Percentiles rank a stretch among this genome's conserved stretches.
These are phyloP conservation scores for Drosophila mojavensis DNA, from an alignment of 1,140 invertebrate species.

Conservation along the genomic window DNA sequence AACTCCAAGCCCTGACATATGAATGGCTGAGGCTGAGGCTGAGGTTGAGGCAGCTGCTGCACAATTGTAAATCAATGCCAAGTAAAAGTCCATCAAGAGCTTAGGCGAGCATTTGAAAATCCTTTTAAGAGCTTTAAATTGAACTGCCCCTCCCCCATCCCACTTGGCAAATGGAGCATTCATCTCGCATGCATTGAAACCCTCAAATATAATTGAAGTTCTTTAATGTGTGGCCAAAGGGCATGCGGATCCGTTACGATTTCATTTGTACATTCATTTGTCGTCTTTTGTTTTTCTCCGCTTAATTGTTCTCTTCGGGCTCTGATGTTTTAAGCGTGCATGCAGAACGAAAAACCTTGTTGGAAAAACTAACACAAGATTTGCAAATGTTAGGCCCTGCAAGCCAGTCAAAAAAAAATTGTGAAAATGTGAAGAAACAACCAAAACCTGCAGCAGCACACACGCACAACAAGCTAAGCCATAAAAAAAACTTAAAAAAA, in stretches of 20 bases:
- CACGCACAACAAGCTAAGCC: constrained; percentile 6
- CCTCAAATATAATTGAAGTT: not conserved
- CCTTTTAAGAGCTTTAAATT: constrained; percentile 53
- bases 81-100: constrained; percentile 59
- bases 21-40: constrained; percentile 15
- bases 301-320: constrained; percentile 18
- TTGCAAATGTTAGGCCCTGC: constrained; percentile 23
- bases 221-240: not conserved
- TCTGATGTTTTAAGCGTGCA: constrained; percentile 9
- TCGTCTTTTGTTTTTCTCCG: constrained; percentile 1
- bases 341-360: constrained; percentile 11
- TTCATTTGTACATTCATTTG: not conserved
- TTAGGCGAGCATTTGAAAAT: constrained; percentile 43
- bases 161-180: constrained; percentile 13
- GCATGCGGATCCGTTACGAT: not conserved
- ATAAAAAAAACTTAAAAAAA: too few species aligned
- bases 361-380: constrained; percentile 47
- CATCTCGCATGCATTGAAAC: not conserved
- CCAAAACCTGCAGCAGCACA: constrained; percentile 24
- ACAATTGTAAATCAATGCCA: constrained; percentile 62
- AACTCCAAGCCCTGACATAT: constrained; percentile 47
- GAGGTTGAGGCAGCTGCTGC: constrained; percentile 17
- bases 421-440: constrained; percentile 19
- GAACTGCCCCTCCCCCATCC: not conserved
- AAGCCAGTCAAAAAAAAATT: constrained; percentile 35